Base-by-base conservation (phyloP, 2,888 invertebrate species). In the Penaeus monodon region DNA sequence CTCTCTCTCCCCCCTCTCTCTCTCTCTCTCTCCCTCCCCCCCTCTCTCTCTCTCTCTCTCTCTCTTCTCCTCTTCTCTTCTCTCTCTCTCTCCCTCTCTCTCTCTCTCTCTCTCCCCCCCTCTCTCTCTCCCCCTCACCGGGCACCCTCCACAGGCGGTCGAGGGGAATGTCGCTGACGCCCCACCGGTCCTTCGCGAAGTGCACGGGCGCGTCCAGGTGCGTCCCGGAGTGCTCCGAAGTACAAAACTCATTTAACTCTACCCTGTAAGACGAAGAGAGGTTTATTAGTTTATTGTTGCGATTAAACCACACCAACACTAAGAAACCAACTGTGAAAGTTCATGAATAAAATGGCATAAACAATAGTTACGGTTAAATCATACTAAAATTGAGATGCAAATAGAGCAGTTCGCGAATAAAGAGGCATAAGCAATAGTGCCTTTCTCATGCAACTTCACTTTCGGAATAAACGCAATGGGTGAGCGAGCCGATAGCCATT, bases 201-300 rank as follows among this genome's bases (percentile, higher is more conserved):
- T 90, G 90, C 20, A 77, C 57, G 2, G 90, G 90, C 22, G 90
- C 90, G 65, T 90, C 90, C 1, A 90, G 22, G 78, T 90, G 90
- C 24, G 88, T 90, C 22, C 90, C 90, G 0, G 89, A 84, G 78
- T 90, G 90, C 80, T 90, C 90, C 2, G 90, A 90, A 0, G 86
- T 22, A 73, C 86, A 88, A 44, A 88, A 89, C 24, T 89, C 88
- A 65, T 84, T 85, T 79, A 89, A 29, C 38, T 85, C 87, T 22
- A 88, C 85, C 89, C 89, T 89, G 85, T 7, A 65, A 22, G 6
- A 76, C 20, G 20, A 73, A 17, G 27, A 70, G n/a, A 24, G 65
- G 27, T n/a, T 64, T n/a, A 24, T 27, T 17, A 24, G 64, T 24
- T 44, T 44, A 44, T 44, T 10, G 44, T 10, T 44, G 44, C 44